Percentiles rank a stretch among this genome's conserved stretches.
Evolutionary conservation across 64 coral and sea anemone species (phyloP).

Genomic region (Montipora efflorescens): DNA sequence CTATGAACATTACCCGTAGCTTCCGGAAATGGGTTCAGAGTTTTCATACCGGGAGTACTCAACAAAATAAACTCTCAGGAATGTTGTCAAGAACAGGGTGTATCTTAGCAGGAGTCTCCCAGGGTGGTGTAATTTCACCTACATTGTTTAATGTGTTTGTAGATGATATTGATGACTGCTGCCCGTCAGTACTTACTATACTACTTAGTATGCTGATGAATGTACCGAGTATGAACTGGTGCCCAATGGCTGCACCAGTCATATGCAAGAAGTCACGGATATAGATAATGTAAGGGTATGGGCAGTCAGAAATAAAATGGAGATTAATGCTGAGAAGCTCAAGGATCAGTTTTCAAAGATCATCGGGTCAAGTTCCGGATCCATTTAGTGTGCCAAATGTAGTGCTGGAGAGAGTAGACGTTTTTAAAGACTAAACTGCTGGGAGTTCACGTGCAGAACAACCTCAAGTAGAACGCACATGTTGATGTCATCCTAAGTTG

Average conservation of each 20-base stretch:
- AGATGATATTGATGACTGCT: slow-evolving; percentile 50
- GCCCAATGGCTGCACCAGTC: background rate
- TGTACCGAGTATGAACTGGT: slow-evolving; percentile 44
- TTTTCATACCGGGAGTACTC: slow-evolving; percentile 22
- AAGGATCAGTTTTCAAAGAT: background rate
- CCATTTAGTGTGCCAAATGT: background rate
- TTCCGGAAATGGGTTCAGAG: slow-evolving; percentile 56
- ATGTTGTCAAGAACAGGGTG: background rate
- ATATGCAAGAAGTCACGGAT: slow-evolving; percentile 14
- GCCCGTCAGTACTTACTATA: background rate
- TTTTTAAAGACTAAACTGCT: background rate
- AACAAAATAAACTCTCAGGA: background rate
- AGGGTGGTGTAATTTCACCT: slow-evolving; percentile 40
- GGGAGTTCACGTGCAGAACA: background rate
- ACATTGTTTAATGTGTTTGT: slow-evolving; percentile 39
- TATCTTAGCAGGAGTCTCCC: slow-evolving; percentile 28
- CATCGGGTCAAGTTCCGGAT: background rate
- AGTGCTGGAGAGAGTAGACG: background rate
- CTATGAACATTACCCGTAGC: background rate
- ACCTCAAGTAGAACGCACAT: background rate
- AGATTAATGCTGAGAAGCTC: background rate
- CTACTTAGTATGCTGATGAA: slow-evolving; percentile 56
- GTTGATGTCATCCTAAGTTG: no score
- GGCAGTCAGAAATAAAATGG: background rate
- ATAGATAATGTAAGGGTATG: background rate